Conservation (phyloP, 1,140 invertebrate species). For the Drosophila mayri region DNA sequence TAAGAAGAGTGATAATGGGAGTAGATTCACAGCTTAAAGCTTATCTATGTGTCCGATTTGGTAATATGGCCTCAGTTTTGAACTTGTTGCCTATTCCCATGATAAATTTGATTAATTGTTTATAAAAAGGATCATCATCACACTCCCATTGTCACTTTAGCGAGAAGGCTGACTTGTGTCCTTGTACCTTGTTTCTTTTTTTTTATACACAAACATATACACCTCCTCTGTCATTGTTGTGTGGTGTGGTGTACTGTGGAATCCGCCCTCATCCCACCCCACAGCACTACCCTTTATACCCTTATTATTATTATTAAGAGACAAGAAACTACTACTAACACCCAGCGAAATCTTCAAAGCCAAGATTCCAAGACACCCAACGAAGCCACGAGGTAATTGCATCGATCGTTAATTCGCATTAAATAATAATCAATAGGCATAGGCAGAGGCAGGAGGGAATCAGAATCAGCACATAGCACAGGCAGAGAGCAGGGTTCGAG, state of each 20-base stretch:
- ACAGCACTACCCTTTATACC: constrained; percentile 4
- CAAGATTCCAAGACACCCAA: constrained; percentile 25
- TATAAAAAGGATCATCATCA: neutral
- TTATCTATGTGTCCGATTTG: neutral
- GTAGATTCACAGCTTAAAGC: neutral
- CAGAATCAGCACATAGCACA: constrained; percentile 15
- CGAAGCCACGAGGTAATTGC: constrained; percentile 52
- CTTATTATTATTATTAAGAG: constrained; percentile 14
- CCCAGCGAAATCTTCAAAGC: constrained; percentile 36
- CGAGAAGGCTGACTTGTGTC: neutral
- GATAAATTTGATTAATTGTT: neutral
- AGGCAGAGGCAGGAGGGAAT: neutral
- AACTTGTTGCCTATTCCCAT: too few species aligned
- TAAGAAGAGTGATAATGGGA: constrained; percentile 4
- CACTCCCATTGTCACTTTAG: constrained; percentile 2
- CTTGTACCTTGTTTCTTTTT: neutral
- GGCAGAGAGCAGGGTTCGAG: constrained; percentile 24
- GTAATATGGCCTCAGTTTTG: too few species aligned
- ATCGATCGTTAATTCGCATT: constrained; percentile 14
- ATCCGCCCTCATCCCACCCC: constrained; percentile 1
- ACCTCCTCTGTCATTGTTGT: constrained; percentile 1
- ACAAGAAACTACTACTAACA: constrained; percentile 23
- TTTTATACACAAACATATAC: neutral
- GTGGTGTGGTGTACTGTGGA: constrained; percentile 36
- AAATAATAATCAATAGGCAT: constrained; percentile 30